Percentiles rank a stretch among this genome's conserved stretches.
Evolutionary conservation across 1,140 invertebrate species (phyloP).

Genomic region (Hyphantria cunea): DNA sequence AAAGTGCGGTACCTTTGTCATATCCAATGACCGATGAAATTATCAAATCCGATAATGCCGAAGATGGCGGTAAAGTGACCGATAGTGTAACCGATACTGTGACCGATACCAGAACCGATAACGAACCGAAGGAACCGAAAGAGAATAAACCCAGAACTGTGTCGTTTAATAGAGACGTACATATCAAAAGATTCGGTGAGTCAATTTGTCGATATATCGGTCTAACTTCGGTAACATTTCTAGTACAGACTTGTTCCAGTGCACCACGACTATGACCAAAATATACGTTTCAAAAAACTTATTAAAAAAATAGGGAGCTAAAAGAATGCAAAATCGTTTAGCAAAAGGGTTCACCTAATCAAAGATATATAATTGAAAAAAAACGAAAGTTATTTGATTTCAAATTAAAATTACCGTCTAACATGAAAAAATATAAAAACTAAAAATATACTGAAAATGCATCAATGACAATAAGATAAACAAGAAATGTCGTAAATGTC

Average conservation of each 20-base stretch:
- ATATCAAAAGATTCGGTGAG: slow-evolving; percentile 94
- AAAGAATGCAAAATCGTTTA: too few species aligned
- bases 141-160: slow-evolving; percentile 82
- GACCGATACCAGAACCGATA: slow-evolving; percentile 47
- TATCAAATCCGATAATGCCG: slow-evolving; percentile 63
- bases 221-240: slow-evolving; percentile 2
- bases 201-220: slow-evolving; percentile 39
- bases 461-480: too few species aligned
- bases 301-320: too few species aligned
- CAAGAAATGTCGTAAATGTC: too few species aligned
- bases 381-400: too few species aligned
- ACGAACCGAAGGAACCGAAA: slow-evolving; percentile 69
- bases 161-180: slow-evolving; percentile 94
- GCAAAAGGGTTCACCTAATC: too few species aligned
- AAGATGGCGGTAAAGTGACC: slow-evolving; percentile 64
- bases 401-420: too few species aligned
- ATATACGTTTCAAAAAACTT: too few species aligned
- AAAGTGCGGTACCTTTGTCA: slow-evolving; percentile 57
- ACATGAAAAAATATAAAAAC: too few species aligned
- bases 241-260: background rate
- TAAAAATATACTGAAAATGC: too few species aligned
- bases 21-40: slow-evolving; percentile 73
- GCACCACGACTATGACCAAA: too few species aligned
- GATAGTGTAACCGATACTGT: slow-evolving; percentile 32
- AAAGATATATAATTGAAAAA: too few species aligned